These are phyloP conservation scores for Temnothorax ravouxi DNA, from an alignment of 2,888 invertebrate genomes.

Conservation along the genomic window DNA sequence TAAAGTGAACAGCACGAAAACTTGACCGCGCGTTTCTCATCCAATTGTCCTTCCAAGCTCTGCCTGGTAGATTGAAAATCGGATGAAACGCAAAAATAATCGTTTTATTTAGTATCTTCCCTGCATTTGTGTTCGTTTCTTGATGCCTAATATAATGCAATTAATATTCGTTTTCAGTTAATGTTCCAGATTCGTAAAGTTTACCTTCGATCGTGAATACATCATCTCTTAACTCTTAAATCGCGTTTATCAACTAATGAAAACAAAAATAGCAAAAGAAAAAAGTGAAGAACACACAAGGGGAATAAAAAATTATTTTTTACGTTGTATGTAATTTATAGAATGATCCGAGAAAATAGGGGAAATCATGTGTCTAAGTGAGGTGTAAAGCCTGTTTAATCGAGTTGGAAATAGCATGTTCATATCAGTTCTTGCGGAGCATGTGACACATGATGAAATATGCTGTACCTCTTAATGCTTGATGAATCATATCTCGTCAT, in stretches of 20 bases:
- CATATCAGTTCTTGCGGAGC: constrained; percentile 30
- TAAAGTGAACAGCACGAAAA: background rate
- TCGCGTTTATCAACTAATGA: background rate
- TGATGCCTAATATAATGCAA: too few relatives aligned
- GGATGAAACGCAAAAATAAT: too few relatives aligned
- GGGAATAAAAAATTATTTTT: constrained; percentile 28
- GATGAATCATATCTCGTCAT: constrained; percentile 18
- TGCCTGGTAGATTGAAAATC: background rate
- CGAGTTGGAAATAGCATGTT: constrained; percentile 6
- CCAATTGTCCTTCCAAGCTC: background rate
- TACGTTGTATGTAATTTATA: constrained; percentile 23
- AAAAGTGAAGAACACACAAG: background rate
- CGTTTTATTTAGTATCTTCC: too few relatives aligned
- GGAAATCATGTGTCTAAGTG: background rate
- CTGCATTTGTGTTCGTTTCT: too few relatives aligned
- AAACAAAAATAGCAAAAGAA: background rate
- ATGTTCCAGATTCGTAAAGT: too few relatives aligned
- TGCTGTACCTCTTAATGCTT: background rate
- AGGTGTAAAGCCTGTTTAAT: background rate
- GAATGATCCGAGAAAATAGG: constrained; percentile 1
- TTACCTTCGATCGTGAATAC: too few relatives aligned
- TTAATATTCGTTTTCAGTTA: too few relatives aligned
- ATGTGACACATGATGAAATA: background rate
- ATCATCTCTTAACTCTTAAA: too few relatives aligned
- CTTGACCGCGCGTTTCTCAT: background rate